These are phyloP conservation scores for Heliconius congener DNA, from an alignment of 1,140 invertebrate genomes.

Conservation along the genomic window DNA sequence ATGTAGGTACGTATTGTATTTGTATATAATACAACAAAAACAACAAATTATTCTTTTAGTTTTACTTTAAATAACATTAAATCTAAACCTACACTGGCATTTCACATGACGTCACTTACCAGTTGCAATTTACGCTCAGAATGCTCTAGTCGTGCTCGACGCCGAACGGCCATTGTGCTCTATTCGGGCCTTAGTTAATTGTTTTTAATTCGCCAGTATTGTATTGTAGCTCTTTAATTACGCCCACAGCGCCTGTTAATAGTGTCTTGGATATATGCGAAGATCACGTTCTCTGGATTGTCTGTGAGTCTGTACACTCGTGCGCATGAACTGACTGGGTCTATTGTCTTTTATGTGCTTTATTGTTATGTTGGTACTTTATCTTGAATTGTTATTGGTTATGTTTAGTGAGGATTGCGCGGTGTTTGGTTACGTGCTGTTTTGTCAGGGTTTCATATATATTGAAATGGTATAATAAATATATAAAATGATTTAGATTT, in stretches of 20 bases:
- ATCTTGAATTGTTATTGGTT: background rate
- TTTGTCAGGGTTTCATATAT: background rate
- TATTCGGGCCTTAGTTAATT: slow-evolving; percentile 72
- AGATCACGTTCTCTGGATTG: slow-evolving; percentile 49
- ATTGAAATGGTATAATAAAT: no score
- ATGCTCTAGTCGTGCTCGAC: slow-evolving; percentile 54
- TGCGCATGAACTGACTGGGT: slow-evolving; percentile 20
- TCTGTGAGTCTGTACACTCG: slow-evolving; percentile 43
- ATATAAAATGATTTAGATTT: no score
- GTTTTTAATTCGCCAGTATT: slow-evolving; percentile 74
- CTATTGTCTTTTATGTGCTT: slow-evolving; percentile 21
- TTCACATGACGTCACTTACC: slow-evolving; percentile 5
- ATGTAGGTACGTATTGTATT: background rate
- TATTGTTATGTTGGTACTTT: background rate
- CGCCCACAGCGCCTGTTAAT: slow-evolving; percentile 67
- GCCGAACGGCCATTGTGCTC: slow-evolving; percentile 62
- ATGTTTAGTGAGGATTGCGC: background rate
- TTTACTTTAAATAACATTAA: background rate
- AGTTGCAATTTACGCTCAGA: slow-evolving; percentile 39
- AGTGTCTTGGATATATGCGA: slow-evolving; percentile 59
- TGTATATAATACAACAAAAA: background rate
- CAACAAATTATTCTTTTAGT: no score
- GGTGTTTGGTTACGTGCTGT: background rate
- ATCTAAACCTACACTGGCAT: background rate
- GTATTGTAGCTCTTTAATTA: slow-evolving; percentile 76